A percentile compares a stretch with the other conserved stretches of the same genome.
Evolutionary conservation across 2,888 invertebrate genomes (phyloP).

Genomic region (Hypolimnas misippus): DNA sequence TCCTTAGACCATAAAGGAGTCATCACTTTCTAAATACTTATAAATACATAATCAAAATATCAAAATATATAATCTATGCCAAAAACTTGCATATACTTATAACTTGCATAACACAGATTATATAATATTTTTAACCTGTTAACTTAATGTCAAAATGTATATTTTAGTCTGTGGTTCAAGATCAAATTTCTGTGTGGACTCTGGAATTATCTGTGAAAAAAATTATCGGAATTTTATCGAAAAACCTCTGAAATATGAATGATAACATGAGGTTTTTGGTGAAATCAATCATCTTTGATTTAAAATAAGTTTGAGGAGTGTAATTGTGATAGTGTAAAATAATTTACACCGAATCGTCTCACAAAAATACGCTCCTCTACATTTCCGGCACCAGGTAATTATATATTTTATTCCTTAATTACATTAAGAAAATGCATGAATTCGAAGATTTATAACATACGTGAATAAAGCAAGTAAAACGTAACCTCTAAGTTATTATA

Average conservation of each 20-base stretch:
- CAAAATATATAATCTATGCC: no score
- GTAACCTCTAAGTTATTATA: slow-evolving; percentile 9
- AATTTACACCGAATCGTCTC: slow-evolving; percentile 44
- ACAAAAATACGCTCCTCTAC: slow-evolving; percentile 46
- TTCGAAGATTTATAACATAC: background rate
- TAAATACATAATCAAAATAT: no score
- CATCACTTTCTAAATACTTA: no score
- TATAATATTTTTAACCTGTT: background rate
- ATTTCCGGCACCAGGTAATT: slow-evolving; percentile 56
- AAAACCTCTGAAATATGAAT: slow-evolving; percentile 70
- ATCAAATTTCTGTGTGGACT: slow-evolving; percentile 49
- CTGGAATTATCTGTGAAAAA: slow-evolving; percentile 54
- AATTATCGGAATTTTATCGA: slow-evolving; percentile 68
- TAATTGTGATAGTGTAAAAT: slow-evolving; percentile 45
- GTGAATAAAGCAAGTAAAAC: background rate
- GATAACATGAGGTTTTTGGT: slow-evolving; percentile 64
- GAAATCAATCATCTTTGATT: slow-evolving; percentile 47
- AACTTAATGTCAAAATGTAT: background rate
- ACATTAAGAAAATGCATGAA: background rate
- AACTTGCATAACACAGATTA: background rate
- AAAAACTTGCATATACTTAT: no score
- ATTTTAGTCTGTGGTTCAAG: slow-evolving; percentile 14
- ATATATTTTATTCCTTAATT: background rate
- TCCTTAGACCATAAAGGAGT: no score
- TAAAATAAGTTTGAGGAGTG: slow-evolving; percentile 53